phyloP scores from a whole-genome alignment of 2,888 invertebrate species.

The Sisyra terminalis region DNA sequence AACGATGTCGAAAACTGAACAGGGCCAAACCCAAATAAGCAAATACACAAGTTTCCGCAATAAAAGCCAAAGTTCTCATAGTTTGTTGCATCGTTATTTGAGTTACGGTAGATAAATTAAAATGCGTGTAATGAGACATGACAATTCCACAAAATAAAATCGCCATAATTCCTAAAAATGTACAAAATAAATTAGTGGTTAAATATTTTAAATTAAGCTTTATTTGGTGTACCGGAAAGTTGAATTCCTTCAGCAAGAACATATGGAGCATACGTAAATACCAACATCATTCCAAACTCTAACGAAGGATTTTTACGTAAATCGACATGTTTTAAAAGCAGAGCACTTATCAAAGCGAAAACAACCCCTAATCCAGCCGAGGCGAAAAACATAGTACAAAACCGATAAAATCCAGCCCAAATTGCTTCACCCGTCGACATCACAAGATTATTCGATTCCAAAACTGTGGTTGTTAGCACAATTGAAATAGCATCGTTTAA shows the following conservation, averaged over 20 bases:
- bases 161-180: constrained; percentile 85
- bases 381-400: constrained; percentile 96
- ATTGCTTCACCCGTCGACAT: constrained; percentile 68
- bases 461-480: constrained; percentile 81
- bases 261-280: constrained; percentile 97
- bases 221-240: constrained; percentile 80
- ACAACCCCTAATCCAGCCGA: constrained; percentile 93
- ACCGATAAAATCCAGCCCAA: constrained; percentile 71
- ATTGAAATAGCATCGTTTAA: constrained; percentile 98
- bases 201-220: no score
- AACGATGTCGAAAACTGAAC: constrained; percentile 86
- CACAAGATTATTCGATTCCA: constrained; percentile 51
- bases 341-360: constrained; percentile 84
- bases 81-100: constrained; percentile 99
- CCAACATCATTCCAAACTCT: constrained; percentile 96
- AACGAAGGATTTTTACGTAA: constrained; percentile 92
- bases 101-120: constrained; percentile 92
- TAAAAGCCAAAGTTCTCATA: constrained; percentile 91
- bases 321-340: constrained; percentile 89
- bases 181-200: constrained; percentile 15
- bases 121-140: constrained; percentile 99
- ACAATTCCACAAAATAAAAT: constrained; percentile 97
- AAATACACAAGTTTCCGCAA: constrained; percentile 97
- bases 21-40: constrained; percentile 91
- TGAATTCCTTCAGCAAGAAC: constrained; percentile 94